Conservation (phyloP, 2,888 invertebrate species). For the Adineta ricciae region DNA sequence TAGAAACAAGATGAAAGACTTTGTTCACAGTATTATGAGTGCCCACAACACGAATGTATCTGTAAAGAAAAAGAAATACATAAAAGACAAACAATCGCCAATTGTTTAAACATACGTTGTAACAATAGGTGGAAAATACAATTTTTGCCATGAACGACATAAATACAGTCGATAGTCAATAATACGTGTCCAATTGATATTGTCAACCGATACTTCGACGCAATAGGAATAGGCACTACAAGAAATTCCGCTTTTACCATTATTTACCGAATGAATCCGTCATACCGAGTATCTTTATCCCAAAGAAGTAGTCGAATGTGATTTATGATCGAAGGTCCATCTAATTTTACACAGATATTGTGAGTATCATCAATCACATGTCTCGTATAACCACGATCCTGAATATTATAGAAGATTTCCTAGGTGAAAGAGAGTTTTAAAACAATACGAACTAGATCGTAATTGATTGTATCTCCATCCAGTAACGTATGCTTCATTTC, state of each 20-base stretch:
- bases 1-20: conserved; percentile 80
- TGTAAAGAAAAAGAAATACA: not conserved
- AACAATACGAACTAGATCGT: conserved; percentile 39
- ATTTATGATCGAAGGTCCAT: conserved; percentile 71
- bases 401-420: conserved; percentile 56
- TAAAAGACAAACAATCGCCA: not conserved
- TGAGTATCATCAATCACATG: conserved; percentile 67
- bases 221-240: conserved; percentile 77
- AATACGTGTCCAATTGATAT: conserved; percentile 83
- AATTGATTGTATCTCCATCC: conserved; percentile 64
- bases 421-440: not conserved
- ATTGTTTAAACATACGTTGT: conserved; percentile 56
- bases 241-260: too few species aligned
- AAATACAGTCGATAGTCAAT: conserved; percentile 80
- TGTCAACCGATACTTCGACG: conserved; percentile 88
- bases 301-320: conserved; percentile 80
- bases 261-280: too few species aligned
- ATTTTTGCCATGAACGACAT: conserved; percentile 89
- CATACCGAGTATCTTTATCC: conserved; percentile 74
- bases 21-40: conserved; percentile 96
- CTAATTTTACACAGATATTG: conserved; percentile 69
- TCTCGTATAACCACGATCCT: conserved; percentile 77
- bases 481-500: conserved; percentile 77
- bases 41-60: conserved; percentile 73
- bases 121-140: conserved; percentile 79